Base-by-base conservation (phyloP, 2,888 invertebrate genomes). In the Lasioglossum oenotherae region DNA sequence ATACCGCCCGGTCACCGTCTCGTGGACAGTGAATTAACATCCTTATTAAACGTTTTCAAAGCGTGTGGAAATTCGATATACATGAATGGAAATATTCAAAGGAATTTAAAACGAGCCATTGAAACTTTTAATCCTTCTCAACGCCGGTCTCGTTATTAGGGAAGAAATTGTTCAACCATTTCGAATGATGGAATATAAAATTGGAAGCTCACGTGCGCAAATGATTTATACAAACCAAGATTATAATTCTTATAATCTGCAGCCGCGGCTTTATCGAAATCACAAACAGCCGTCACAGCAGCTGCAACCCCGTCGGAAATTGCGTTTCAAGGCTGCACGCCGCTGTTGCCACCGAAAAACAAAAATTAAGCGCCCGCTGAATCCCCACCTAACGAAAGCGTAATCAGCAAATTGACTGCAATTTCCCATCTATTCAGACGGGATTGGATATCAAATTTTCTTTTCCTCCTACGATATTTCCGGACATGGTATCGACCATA, bases 361-460 rank as follows among this genome's bases (percentile, higher is more conserved):
- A 60, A 60, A 71, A 78, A 72, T 78, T 72, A 35, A 69, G 69
- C 53, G 14, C 6, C 44, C 16, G 31, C 6, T 57, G 76, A 80
- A 69, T 53, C n/a, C 16, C n/a, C 19, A 35, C n/a, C 23, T 76
- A 71, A 80, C 31, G 38, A 79, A 81, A 73, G 49, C n/a, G 60
- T 67, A 67, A 82, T 74, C 35, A 79, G 19, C n/a, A 16, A 53
- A 73, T 67, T 73, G 53, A n/a, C 16, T 41, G 73, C 71, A 71
- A 81, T 72, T 78, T 38, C 23, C 10, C 16, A 46, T 60, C 12
- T 35, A 31, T 71, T 81, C 60, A 19, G 12, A 19, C 19, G 12
- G 12, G 27, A 76, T 57, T 16, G n/a, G 38, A 31, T n/a, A 69
- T 23, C 16, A 31, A 53, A 44, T 35, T 31, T 23, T 23, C 14